Evolutionary conservation across 2,113 vertebrate genomes (phyloP), one percentile per base, ranked within the genome.

Genomic region (Festucalex cinctus): DNA sequence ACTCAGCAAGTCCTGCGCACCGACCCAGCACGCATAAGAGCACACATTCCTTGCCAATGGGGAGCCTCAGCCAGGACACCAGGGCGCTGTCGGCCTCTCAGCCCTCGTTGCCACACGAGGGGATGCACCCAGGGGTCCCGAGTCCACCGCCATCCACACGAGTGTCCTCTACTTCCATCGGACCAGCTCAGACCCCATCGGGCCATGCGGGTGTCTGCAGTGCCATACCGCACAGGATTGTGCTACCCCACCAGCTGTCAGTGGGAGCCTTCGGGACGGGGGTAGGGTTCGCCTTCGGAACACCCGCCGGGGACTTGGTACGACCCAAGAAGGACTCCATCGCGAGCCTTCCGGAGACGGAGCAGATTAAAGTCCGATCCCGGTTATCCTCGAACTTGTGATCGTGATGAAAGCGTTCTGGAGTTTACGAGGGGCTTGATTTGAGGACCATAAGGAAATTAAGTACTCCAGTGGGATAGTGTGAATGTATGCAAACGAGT

Each of bases 301-400:
- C 65, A 71, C 62, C 73, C 73, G 75, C 51, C 19, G 85, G 85
- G 79, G 94, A 95, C 91, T 92, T 92, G 0, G 88, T 85, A 65
- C 79, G 63, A 3, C 71, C 91, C 78, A 89, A 91, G 84, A 93
- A 94, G 81, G 93, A 95, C 91, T 94, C 94, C 3, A 84, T 90
- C 36, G 85, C 75, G 32, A 93, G 92, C 83, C 86, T 93, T 53
- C 92, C 94, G 8, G 95, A 95, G 56, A 94, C 90, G 79, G 95
- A 96, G 88, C 91, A 91, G 1, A 84, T 83, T 66, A 87, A 84
- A 74, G 68, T 93, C 68, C 94, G 93, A 91, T 94, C 96, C 64
- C 93, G 94, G 91, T 93, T 98, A 62, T 95, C 96, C 20, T 98
- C 96, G 90, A 97, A 97, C 85, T 96, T 98, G 95, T 98, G 95